phyloP scores from a whole-genome alignment of 2,888 invertebrate genomes.

The Apocheima hispidaria region DNA sequence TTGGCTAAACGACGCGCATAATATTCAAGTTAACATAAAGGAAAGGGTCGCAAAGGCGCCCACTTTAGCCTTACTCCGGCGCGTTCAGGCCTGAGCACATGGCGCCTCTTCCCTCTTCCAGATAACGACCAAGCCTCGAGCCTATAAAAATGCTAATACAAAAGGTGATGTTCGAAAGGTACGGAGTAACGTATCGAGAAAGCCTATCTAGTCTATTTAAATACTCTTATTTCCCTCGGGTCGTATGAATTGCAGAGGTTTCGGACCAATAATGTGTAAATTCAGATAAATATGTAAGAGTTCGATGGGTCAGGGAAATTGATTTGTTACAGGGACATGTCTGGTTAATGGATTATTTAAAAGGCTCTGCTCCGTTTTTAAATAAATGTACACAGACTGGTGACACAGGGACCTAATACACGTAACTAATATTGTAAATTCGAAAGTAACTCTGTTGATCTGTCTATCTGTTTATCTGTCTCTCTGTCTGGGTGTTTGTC shows the following conservation, averaged over 20 bases:
- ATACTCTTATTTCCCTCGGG: slow-evolving; percentile 30
- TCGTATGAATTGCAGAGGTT: slow-evolving; percentile 27
- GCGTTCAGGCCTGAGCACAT: slow-evolving; percentile 42
- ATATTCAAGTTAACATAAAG: slow-evolving; percentile 59
- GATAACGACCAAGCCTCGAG: slow-evolving; percentile 61
- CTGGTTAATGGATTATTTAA: slow-evolving; percentile 23
- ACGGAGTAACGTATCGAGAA: slow-evolving; percentile 35
- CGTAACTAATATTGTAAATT: no score
- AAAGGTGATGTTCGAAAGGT: slow-evolving; percentile 64
- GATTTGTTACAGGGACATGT: slow-evolving; percentile 31
- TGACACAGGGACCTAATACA: no score
- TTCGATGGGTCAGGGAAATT: slow-evolving; percentile 26
- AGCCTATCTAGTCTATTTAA: slow-evolving; percentile 27
- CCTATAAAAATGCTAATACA: slow-evolving; percentile 76
- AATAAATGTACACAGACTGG: neutral
- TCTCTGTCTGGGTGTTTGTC: no score
- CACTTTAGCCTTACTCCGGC: slow-evolving; percentile 45
- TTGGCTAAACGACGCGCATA: slow-evolving; percentile 43
- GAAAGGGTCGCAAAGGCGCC: slow-evolving; percentile 48
- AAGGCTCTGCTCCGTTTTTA: neutral
- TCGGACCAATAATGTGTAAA: slow-evolving; percentile 40
- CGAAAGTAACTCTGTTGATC: no score
- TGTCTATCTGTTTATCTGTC: no score
- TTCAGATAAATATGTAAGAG: slow-evolving; percentile 38
- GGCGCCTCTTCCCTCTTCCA: slow-evolving; percentile 53